A percentile compares a stretch with the other conserved stretches of the same genome.
Evolutionary conservation across 1,140 invertebrate species (phyloP).

Genomic region (Chrysopa pallens): DNA sequence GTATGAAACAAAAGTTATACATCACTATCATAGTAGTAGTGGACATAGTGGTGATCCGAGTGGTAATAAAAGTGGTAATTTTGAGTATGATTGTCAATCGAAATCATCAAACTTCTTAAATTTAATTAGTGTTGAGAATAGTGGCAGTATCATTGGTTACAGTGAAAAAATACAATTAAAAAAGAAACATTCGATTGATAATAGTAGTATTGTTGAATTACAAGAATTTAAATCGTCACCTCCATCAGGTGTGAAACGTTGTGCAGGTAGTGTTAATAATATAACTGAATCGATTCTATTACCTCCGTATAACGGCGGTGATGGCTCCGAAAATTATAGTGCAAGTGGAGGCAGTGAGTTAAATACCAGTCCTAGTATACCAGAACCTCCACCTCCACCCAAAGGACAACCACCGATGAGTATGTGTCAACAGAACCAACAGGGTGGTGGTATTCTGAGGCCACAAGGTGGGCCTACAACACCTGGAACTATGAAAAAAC

Average conservation of each 20-base stretch:
- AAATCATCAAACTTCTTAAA: slow-evolving; percentile 29
- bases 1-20: slow-evolving; percentile 36
- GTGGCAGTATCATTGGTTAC: slow-evolving; percentile 13
- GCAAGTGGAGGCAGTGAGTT: slow-evolving; percentile 25
- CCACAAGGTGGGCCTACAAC: slow-evolving; percentile 31
- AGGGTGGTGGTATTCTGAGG: slow-evolving; percentile 40
- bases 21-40: slow-evolving; percentile 10
- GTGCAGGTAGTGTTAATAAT: slow-evolving; percentile 29
- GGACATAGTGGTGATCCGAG: slow-evolving; percentile 23
- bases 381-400: slow-evolving; percentile 50
- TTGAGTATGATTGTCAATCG: slow-evolving; percentile 25
- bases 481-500: slow-evolving; percentile 57
- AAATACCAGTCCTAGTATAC: slow-evolving; percentile 34
- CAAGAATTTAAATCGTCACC: slow-evolving; percentile 45
- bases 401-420: slow-evolving; percentile 13
- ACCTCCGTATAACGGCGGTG: slow-evolving; percentile 25
- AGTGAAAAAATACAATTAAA: slow-evolving; percentile 6
- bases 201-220: slow-evolving; percentile 42
- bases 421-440: slow-evolving; percentile 18
- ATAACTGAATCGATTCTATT: slow-evolving; percentile 2
- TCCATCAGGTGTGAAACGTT: slow-evolving; percentile 30
- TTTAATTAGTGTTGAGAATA: slow-evolving; percentile 41
- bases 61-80: slow-evolving; percentile 35
- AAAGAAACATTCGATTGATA: slow-evolving; percentile 35
- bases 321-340: slow-evolving; percentile 24